A percentile compares a stretch with the other conserved stretches of the same genome.
phyloP scores from a whole-genome alignment of 2,797 vertebrate species.

The Salmo trutta region DNA sequence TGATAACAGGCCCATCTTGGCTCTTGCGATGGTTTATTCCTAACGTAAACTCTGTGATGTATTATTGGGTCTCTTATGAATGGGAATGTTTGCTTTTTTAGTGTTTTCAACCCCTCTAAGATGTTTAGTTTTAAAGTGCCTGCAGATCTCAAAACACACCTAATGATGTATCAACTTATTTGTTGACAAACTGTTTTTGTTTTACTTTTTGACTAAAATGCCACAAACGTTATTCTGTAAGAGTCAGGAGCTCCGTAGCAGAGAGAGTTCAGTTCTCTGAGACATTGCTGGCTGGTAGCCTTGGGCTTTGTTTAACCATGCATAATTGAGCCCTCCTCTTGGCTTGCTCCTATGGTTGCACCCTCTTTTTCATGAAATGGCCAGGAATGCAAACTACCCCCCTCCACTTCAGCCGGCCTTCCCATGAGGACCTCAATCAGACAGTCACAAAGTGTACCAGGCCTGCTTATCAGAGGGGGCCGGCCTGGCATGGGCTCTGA shows the following conservation, averaged over 20 bases:
- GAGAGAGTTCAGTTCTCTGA: slow-evolving; percentile 62
- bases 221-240: slow-evolving; percentile 35
- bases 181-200: slow-evolving; percentile 18
- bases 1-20: slow-evolving; percentile 31
- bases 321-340: slow-evolving; percentile 81
- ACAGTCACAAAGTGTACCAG: slow-evolving; percentile 77
- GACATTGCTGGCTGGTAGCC: slow-evolving; percentile 70
- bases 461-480: slow-evolving; percentile 76
- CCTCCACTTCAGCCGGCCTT: slow-evolving; percentile 72
- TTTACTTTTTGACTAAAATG: background rate
- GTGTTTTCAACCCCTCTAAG: slow-evolving; percentile 60
- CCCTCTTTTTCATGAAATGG: slow-evolving; percentile 77
- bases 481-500: slow-evolving; percentile 62
- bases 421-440: slow-evolving; percentile 76
- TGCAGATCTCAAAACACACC: slow-evolving; percentile 69
- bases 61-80: slow-evolving; percentile 66
- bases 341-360: slow-evolving; percentile 79
- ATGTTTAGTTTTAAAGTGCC: slow-evolving; percentile 65
- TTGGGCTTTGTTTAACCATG: slow-evolving; percentile 79
- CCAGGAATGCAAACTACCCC: slow-evolving; percentile 81
- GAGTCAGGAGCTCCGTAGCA: slow-evolving; percentile 31
- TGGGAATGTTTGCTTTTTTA: slow-evolving; percentile 67
- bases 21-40: slow-evolving; percentile 65
- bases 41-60: slow-evolving; percentile 58
- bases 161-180: slow-evolving; percentile 58